A percentile compares a stretch with the other conserved stretches of the same genome.
These are phyloP conservation scores for Pocillopora verrucosa DNA, from an alignment of 64 coral and sea anemone species.

Conservation along the genomic window DNA sequence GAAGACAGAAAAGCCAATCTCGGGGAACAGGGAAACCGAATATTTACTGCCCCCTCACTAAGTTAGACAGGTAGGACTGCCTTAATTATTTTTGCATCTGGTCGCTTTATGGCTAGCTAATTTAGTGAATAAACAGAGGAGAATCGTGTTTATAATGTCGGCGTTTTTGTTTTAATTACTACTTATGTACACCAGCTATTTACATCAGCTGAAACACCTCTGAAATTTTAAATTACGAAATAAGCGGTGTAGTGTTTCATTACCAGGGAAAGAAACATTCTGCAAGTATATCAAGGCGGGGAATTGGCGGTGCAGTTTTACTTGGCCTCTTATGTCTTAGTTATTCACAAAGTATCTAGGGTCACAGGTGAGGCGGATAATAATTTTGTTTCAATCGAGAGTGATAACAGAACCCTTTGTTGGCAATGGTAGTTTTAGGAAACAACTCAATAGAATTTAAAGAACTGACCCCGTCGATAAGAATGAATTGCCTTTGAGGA, in stretches of 20 bases:
- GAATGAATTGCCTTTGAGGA: too few relatives aligned
- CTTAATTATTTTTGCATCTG: slow-evolving; percentile 3
- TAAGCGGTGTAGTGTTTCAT: neutral
- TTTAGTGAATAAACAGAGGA: neutral
- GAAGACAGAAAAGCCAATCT: too few relatives aligned
- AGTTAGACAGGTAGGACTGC: neutral
- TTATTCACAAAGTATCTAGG: neutral
- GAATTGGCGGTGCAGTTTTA: neutral
- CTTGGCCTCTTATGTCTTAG: neutral
- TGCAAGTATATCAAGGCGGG: neutral
- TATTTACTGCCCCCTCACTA: too few relatives aligned
- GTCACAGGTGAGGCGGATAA: neutral
- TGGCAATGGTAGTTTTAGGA: too few relatives aligned
- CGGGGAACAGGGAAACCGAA: too few relatives aligned
- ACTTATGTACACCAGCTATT: neutral
- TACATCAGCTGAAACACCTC: neutral
- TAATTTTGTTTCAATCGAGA: too few relatives aligned
- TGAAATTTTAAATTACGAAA: neutral
- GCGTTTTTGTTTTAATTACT: neutral
- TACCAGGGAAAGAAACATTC: neutral
- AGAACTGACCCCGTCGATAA: too few relatives aligned
- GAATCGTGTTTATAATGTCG: neutral
- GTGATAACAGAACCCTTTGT: too few relatives aligned
- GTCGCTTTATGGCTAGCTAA: neutral
- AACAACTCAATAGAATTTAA: too few relatives aligned